Evolutionary conservation across 2,797 vertebrate genomes (phyloP).

Genomic region (Philypnodon macrostomus): DNA sequence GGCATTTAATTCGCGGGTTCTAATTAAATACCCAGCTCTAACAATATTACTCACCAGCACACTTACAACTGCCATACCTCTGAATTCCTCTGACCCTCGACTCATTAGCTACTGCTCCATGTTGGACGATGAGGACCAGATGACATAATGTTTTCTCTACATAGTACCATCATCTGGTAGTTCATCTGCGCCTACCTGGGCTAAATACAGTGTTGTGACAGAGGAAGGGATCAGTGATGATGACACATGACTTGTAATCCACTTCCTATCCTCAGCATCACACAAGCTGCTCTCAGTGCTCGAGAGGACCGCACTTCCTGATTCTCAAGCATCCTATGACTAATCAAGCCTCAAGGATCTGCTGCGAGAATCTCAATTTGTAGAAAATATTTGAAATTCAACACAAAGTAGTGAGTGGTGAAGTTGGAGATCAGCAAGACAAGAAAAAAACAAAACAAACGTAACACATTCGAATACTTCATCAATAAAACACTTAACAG

Average conservation of each 20-base stretch:
- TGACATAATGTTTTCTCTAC: constrained; percentile 2
- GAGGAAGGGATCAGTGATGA: constrained; percentile 5
- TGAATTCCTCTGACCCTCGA: too few relatives aligned
- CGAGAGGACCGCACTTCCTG: constrained; percentile 12
- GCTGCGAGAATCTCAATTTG: constrained; percentile 3
- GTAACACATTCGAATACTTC: too few relatives aligned
- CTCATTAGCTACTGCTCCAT: not conserved
- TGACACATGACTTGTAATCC: constrained; percentile 10
- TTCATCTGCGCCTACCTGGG: constrained; percentile 10
- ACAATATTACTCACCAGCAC: too few relatives aligned
- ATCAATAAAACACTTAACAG: too few relatives aligned
- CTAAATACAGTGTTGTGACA: constrained; percentile 3
- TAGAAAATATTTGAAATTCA: too few relatives aligned
- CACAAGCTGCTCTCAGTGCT: constrained; percentile 4
- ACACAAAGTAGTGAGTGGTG: too few relatives aligned
- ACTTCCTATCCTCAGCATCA: constrained; percentile 27
- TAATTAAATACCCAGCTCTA: too few relatives aligned
- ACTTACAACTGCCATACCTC: not conserved
- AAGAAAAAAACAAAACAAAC: too few relatives aligned
- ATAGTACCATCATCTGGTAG: not conserved
- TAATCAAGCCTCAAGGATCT: constrained; percentile 6
- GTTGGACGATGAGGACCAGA: not conserved
- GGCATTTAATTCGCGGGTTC: too few relatives aligned
- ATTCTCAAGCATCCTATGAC: constrained; percentile 3
- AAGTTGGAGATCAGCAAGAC: too few relatives aligned